phyloP scores from a whole-genome alignment of 2,888 invertebrate species.

The Tuberolachnus salignus region DNA sequence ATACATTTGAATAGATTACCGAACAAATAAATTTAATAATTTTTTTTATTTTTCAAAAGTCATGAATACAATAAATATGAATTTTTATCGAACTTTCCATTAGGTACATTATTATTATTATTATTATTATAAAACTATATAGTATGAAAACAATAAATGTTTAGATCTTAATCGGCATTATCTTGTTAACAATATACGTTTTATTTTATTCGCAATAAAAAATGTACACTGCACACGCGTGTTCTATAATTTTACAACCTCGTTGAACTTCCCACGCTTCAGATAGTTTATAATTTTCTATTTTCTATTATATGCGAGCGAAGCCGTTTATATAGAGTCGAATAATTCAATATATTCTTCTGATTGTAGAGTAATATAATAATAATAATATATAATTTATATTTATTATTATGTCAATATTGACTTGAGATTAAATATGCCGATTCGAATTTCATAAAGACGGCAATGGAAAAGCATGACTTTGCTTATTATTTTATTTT shows the following conservation, averaged over 20 bases:
- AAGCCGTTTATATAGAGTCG: background rate
- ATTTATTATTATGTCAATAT: background rate
- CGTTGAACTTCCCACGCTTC: slow-evolving; percentile 9
- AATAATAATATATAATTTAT: too few relatives aligned
- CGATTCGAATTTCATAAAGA: background rate
- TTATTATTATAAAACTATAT: too few relatives aligned
- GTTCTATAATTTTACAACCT: slow-evolving; percentile 6
- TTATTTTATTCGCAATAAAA: slow-evolving; percentile 15
- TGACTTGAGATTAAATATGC: background rate
- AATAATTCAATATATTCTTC: background rate
- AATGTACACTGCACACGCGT: slow-evolving; percentile 2
- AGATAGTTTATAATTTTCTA: slow-evolving; percentile 14
- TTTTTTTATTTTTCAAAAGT: too few relatives aligned
- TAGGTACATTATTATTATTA: background rate
- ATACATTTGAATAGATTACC: too few relatives aligned
- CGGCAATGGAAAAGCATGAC: background rate
- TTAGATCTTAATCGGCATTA: background rate
- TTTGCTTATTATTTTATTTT: background rate
- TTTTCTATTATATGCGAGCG: background rate
- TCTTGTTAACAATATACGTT: slow-evolving; percentile 5
- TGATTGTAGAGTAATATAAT: background rate
- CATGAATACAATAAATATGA: too few relatives aligned
- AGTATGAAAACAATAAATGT: background rate
- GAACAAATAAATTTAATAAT: too few relatives aligned
- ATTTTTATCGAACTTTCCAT: too few relatives aligned